Conservation (phyloP, 1,140 invertebrate genomes). For the Drosophila quadrilineata region DNA sequence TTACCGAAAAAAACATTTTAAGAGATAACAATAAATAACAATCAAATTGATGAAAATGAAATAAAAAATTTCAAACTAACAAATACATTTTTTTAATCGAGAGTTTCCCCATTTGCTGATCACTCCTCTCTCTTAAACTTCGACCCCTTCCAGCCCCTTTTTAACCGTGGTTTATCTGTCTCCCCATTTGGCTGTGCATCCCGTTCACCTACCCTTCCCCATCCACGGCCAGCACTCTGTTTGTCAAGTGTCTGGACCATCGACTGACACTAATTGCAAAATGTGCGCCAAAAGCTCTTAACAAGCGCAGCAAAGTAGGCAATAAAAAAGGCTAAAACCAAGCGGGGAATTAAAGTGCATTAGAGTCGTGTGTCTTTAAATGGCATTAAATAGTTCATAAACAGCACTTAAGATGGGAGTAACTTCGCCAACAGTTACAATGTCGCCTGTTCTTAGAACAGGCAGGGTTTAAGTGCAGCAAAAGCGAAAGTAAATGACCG, state of each 20-base stretch:
- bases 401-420: not conserved
- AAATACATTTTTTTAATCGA: no score
- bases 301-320: constrained; percentile 42
- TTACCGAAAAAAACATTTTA: no score
- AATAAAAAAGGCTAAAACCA: constrained; percentile 34
- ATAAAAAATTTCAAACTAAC: no score
- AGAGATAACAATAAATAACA: no score
- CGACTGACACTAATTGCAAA: constrained; percentile 70
- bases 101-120: no score
- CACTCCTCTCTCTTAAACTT: no score
- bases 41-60: no score
- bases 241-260: constrained; percentile 5
- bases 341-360: not conserved
- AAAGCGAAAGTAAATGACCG: constrained; percentile 47
- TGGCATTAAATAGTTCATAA: not conserved
- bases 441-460: no score
- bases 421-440: no score
- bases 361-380: not conserved
- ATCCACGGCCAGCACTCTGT: not conserved
- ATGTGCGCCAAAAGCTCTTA: constrained; percentile 53
- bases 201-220: not conserved
- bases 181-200: no score
- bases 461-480: not conserved
- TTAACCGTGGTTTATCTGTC: no score
- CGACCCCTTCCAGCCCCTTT: no score